phyloP scores from a whole-genome alignment of 2,797 vertebrate species.

The Amazonetta brasiliensis region DNA sequence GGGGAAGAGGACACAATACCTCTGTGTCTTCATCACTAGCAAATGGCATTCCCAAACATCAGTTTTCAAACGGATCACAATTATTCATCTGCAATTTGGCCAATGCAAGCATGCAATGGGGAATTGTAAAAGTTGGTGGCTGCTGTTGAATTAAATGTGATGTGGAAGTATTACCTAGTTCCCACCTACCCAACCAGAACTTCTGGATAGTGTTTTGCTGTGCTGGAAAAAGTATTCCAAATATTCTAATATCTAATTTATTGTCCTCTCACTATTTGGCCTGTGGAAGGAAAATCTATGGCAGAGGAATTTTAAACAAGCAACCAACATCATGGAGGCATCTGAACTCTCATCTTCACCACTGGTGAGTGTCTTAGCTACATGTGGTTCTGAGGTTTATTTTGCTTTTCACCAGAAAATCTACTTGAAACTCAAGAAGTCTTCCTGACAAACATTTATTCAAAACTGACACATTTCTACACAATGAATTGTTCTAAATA shows the following conservation, averaged over 20 bases:
- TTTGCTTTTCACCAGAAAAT: background rate
- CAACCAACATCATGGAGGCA: accelerated
- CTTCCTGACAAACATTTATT: background rate
- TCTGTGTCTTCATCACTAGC: background rate
- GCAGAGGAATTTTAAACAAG: background rate
- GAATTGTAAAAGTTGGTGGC: background rate
- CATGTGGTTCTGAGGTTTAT: background rate
- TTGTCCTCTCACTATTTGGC: background rate
- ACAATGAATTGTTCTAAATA: background rate
- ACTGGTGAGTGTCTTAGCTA: background rate
- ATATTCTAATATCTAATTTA: background rate
- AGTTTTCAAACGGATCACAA: background rate
- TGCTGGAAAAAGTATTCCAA: background rate
- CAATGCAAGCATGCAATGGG: background rate
- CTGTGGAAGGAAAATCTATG: background rate
- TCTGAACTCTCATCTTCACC: background rate
- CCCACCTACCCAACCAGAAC: background rate
- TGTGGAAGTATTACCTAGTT: background rate
- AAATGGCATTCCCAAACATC: background rate
- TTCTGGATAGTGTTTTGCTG: background rate
- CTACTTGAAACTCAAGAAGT: background rate
- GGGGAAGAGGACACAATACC: background rate
- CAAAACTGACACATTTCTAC: background rate
- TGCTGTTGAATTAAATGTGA: background rate
- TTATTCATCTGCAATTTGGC: background rate